These are phyloP conservation scores for Crenuchus spilurus DNA, from an alignment of 2,797 vertebrate genomes.

Conservation along the genomic window DNA sequence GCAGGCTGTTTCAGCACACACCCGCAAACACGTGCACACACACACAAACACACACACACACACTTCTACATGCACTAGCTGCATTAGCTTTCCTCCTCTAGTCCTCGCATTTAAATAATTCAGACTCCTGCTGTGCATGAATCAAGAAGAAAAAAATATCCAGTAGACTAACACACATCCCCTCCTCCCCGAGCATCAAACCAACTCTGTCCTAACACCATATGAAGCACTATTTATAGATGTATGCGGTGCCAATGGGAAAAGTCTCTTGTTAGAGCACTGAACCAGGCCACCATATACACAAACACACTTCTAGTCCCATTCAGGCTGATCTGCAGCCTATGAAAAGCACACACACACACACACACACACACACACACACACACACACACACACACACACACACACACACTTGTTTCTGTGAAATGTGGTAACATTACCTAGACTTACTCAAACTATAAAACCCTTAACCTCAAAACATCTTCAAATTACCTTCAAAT, in stretches of 20 bases:
- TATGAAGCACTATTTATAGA: constrained; percentile 72
- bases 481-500: no score
- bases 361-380: no score
- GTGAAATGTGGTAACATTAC: no score
- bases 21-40: constrained; percentile 29
- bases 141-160: constrained; percentile 37
- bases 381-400: no score
- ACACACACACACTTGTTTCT: no score
- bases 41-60: constrained; percentile 19
- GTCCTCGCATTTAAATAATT: constrained; percentile 53
- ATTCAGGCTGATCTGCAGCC: neutral
- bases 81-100: constrained; percentile 33
- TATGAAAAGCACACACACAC: constrained; percentile 21
- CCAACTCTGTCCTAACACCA: constrained; percentile 66
- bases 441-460: no score
- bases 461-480: no score
- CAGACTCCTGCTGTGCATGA: constrained; percentile 59
- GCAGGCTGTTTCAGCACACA: constrained; percentile 63
- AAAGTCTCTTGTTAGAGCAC: constrained; percentile 58
- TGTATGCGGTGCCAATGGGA: constrained; percentile 54
- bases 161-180: constrained; percentile 31
- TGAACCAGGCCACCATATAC: constrained; percentile 48
- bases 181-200: constrained; percentile 52
- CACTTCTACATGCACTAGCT: constrained; percentile 8
- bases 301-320: constrained; percentile 19